Conservation (phyloP, 2,888 invertebrate species). For the Drosophila nigricruria region DNA sequence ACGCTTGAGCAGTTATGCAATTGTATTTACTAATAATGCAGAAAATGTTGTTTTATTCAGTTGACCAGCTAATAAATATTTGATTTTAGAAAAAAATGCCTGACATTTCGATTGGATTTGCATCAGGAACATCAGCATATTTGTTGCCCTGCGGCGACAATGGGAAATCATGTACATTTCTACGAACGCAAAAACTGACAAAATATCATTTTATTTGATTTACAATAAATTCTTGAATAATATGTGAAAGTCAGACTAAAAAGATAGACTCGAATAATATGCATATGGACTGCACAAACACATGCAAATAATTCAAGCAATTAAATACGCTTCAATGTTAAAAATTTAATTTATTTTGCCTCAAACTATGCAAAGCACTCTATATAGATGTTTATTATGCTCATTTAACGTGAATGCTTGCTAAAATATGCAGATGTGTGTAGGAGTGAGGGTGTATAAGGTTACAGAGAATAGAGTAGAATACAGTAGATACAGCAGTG, state of each 20-base stretch:
- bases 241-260: not conserved
- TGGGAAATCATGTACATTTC: too few relatives aligned
- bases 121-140: not conserved
- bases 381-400: constrained; percentile 1
- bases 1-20: constrained; percentile 8
- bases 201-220: not conserved
- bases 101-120: constrained; percentile 7
- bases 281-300: not conserved
- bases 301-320: constrained; percentile 40
- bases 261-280: not conserved
- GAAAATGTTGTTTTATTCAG: not conserved
- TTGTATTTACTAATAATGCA: not conserved
- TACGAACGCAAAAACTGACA: not conserved
- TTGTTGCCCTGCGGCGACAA: not conserved
- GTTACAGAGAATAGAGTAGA: too few relatives aligned
- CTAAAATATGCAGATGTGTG: not conserved
- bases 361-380: not conserved
- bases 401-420: not conserved
- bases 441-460: too few relatives aligned
- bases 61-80: constrained; percentile 7
- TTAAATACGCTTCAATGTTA: constrained; percentile 53
- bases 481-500: not conserved
- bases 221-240: not conserved
- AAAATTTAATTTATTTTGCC: constrained; percentile 26
- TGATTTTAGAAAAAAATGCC: not conserved